Conservation (phyloP, 2,797 vertebrate species). For the Sebastes miniatus region DNA sequence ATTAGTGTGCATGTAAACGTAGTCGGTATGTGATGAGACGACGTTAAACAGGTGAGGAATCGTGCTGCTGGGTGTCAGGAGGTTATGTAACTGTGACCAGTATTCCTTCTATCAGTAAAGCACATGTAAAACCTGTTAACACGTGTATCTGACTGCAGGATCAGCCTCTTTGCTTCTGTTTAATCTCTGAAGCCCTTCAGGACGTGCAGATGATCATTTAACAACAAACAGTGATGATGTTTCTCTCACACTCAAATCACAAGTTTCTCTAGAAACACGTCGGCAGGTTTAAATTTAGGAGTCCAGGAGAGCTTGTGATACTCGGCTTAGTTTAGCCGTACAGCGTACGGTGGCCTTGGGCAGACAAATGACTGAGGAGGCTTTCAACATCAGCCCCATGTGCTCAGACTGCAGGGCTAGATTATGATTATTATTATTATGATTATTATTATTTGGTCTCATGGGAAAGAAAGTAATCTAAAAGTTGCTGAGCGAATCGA, state of each 20-base stretch:
- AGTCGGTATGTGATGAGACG: background rate
- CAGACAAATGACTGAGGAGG: background rate
- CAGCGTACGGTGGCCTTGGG: background rate
- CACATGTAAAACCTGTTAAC: too few relatives aligned
- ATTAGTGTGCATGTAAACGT: too few relatives aligned
- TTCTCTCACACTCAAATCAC: constrained; percentile 23
- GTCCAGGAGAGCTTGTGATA: constrained; percentile 30
- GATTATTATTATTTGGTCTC: background rate
- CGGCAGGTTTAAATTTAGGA: background rate
- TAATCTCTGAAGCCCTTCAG: background rate
- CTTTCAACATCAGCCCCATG: background rate
- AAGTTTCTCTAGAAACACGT: background rate
- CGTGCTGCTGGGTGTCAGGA: too few relatives aligned
- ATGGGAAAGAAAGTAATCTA: background rate
- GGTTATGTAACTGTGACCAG: too few relatives aligned
- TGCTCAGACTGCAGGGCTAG: constrained; percentile 1
- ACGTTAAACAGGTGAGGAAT: too few relatives aligned
- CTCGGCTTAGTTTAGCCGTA: background rate
- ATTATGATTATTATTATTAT: background rate
- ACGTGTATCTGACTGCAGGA: too few relatives aligned
- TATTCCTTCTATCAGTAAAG: too few relatives aligned
- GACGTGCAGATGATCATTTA: background rate
- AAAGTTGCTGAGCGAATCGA: background rate
- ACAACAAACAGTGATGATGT: too few relatives aligned
- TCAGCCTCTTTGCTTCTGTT: too few relatives aligned